These are phyloP conservation scores for Ceyx melanurus DNA, from an alignment of 2,113 vertebrate species.

Conservation along the genomic window DNA sequence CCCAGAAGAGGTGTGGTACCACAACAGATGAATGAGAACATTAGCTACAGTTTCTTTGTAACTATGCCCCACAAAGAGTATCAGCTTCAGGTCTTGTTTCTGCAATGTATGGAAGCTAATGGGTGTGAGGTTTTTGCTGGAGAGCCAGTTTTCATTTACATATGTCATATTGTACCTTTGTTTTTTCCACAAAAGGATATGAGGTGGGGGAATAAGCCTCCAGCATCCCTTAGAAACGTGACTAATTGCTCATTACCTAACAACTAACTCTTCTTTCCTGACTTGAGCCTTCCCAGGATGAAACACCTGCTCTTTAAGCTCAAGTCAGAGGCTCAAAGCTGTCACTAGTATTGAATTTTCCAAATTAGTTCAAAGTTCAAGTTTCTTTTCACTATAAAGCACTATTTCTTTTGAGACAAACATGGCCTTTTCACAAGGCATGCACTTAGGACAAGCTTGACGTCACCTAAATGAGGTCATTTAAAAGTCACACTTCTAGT, in stretches of 20 bases:
- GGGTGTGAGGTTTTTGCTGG: background rate
- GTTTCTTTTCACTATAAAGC: background rate
- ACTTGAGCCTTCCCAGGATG: background rate
- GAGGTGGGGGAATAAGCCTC: background rate
- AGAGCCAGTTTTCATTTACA: background rate
- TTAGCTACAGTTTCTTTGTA: background rate
- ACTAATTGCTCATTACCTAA: background rate
- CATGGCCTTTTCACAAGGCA: background rate
- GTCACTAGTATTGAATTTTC: background rate
- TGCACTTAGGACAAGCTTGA: background rate
- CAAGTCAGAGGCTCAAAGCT: background rate
- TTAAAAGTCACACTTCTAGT: background rate
- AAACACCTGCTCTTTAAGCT: background rate
- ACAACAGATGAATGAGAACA: background rate
- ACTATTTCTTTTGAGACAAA: background rate
- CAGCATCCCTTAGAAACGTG: background rate
- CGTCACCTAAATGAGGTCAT: background rate
- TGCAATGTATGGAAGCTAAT: background rate
- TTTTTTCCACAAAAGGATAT: constrained; percentile 5
- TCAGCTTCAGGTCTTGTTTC: background rate
- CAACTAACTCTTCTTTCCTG: background rate
- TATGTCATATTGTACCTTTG: background rate
- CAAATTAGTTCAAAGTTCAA: background rate
- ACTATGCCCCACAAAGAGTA: background rate
- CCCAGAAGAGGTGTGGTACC: background rate